phyloP scores from a whole-genome alignment of 2,888 invertebrate genomes.

The Dolichomitus sp. region DNA sequence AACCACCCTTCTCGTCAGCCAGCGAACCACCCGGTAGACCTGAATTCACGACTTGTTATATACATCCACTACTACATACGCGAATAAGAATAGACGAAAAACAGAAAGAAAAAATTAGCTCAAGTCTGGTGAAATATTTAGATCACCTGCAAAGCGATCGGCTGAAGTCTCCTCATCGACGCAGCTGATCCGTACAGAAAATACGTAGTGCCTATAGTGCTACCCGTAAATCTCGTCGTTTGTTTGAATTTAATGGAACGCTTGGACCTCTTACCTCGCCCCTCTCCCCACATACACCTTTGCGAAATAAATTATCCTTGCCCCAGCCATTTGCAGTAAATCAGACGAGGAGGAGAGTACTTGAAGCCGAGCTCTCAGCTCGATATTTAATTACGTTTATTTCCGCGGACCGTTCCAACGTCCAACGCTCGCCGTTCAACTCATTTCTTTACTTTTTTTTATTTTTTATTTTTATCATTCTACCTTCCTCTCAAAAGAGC shows the following conservation, averaged over 20 bases:
- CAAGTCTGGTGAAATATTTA: slow-evolving; percentile 1
- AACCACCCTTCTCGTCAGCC: slow-evolving; percentile 70
- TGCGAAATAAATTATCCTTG: slow-evolving; percentile 66
- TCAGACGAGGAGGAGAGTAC: slow-evolving; percentile 63
- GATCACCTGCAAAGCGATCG: slow-evolving; percentile 11
- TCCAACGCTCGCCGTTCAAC: slow-evolving; percentile 35
- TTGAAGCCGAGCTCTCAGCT: slow-evolving; percentile 59
- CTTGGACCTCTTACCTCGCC: slow-evolving; percentile 26
- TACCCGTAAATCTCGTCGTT: slow-evolving; percentile 56
- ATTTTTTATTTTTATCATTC: slow-evolving; percentile 34
- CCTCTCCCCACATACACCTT: slow-evolving; percentile 41
- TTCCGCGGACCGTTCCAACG: slow-evolving; percentile 50
- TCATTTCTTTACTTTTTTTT: slow-evolving; percentile 40
- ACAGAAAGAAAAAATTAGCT: background rate
- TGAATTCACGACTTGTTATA: slow-evolving; percentile 52
- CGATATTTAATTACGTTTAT: slow-evolving; percentile 69
- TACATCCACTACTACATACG: background rate
- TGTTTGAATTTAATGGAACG: slow-evolving; percentile 65
- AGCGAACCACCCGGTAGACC: slow-evolving; percentile 45
- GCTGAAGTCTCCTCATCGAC: background rate
- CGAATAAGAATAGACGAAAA: background rate
- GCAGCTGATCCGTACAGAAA: slow-evolving; percentile 6
- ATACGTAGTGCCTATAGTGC: background rate
- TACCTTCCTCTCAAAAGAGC: slow-evolving; percentile 26
- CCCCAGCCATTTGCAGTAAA: slow-evolving; percentile 72